These are phyloP conservation scores for Microctonus brassicae DNA, from an alignment of 2,888 invertebrate species.

Conservation along the genomic window DNA sequence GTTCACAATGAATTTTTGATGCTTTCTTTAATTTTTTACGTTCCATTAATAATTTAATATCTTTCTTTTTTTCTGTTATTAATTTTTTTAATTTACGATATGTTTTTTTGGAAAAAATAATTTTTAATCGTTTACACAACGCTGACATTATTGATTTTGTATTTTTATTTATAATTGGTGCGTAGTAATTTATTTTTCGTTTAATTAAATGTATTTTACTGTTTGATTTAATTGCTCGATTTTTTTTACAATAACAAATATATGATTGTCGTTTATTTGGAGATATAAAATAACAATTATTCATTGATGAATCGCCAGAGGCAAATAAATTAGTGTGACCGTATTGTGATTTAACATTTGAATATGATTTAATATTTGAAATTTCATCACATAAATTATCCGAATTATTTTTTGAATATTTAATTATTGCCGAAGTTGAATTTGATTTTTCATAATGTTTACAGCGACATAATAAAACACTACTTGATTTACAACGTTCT, in stretches of 20 bases:
- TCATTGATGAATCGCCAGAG: constrained; percentile 1
- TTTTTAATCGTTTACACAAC: not conserved
- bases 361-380: not conserved
- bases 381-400: not conserved
- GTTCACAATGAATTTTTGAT: not conserved
- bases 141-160: constrained; percentile 12
- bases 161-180: not conserved
- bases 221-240: not conserved
- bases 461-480: not conserved
- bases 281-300: not conserved
- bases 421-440: not conserved
- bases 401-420: not conserved
- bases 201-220: not conserved
- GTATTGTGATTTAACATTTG: not conserved
- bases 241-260: not conserved
- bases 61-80: constrained; percentile 49
- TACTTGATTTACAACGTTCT: not conserved
- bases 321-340: not conserved
- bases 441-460: not conserved
- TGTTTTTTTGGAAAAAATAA: constrained; percentile 42
- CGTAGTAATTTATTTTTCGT: not conserved
- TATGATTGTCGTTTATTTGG: not conserved
- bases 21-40: constrained; percentile 47
- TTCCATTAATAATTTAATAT: constrained; percentile 46
- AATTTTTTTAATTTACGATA: constrained; percentile 50